Percentiles rank a stretch among this genome's conserved stretches.
Conservation (phyloP, 2,888 invertebrate species). For the Cancer borealis region DNA sequence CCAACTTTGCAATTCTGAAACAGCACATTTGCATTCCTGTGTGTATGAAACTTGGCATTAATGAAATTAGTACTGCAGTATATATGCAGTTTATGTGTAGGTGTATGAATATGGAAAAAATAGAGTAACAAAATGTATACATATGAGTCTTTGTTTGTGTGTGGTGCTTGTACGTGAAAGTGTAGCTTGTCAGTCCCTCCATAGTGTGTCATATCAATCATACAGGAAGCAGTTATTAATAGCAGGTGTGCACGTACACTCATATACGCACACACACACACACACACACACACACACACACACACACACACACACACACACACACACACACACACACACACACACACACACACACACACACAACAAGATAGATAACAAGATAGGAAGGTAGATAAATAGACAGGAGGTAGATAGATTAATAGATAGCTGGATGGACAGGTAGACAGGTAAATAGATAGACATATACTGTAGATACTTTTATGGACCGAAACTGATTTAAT, state of each 20-base stretch:
- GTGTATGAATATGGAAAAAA: constrained; percentile 46
- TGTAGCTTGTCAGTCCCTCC: not conserved
- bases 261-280: constrained; percentile 12
- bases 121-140: constrained; percentile 30
- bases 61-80: constrained; percentile 10
- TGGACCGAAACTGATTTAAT: no score
- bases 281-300: constrained; percentile 40
- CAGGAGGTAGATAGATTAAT: no score
- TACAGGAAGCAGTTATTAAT: not conserved
- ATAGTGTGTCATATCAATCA: not conserved
- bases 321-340: no score
- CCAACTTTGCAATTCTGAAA: constrained; percentile 42
- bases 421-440: no score
- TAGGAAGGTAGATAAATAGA: no score
- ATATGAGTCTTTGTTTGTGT: not conserved
- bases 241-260: not conserved
- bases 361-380: no score
- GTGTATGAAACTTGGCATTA: constrained; percentile 42
- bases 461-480: no score
- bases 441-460: no score
- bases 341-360: no score
- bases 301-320: constrained; percentile 33
- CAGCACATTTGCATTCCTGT: constrained; percentile 32
- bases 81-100: constrained; percentile 37
- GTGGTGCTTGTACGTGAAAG: not conserved